phyloP scores from a whole-genome alignment of 2,888 invertebrate genomes.

The Tridacna crocea region DNA sequence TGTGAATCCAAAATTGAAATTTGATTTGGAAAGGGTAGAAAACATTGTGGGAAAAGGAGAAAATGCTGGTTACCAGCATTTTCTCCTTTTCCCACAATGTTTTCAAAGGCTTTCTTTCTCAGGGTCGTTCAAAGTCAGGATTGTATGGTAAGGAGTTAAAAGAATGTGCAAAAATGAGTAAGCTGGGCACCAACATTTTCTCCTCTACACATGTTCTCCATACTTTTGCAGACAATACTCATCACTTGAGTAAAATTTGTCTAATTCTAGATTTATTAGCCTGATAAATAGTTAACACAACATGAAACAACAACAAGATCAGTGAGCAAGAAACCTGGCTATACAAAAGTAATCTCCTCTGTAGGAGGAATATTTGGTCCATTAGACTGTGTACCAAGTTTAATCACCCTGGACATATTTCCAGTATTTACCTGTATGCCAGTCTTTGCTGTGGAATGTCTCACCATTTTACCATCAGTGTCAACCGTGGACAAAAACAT shows the following conservation, averaged over 20 bases:
- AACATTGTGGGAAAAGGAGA: too few species aligned
- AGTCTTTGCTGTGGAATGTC: constrained; percentile 44
- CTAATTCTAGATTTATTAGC: not conserved
- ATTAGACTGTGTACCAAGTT: constrained; percentile 17
- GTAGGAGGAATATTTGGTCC: constrained; percentile 24
- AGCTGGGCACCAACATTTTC: not conserved
- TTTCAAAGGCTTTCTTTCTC: too few species aligned
- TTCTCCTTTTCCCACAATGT: too few species aligned
- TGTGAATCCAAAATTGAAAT: too few species aligned
- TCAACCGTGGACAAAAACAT: constrained; percentile 55
- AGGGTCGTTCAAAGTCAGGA: too few species aligned
- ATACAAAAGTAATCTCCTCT: constrained; percentile 59
- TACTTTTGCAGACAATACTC: not conserved
- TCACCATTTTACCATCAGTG: constrained; percentile 48
- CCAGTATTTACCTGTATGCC: constrained; percentile 21
- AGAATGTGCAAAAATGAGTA: not conserved
- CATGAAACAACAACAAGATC: too few species aligned
- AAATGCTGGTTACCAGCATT: too few species aligned
- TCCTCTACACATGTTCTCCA: not conserved
- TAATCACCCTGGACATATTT: not conserved
- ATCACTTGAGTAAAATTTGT: not conserved
- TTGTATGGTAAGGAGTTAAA: too few species aligned
- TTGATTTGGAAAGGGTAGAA: too few species aligned
- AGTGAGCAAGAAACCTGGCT: not conserved
- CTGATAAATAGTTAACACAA: too few species aligned